Base-by-base conservation (phyloP, 2,113 vertebrate species). In the Eidolon helvum region DNA sequence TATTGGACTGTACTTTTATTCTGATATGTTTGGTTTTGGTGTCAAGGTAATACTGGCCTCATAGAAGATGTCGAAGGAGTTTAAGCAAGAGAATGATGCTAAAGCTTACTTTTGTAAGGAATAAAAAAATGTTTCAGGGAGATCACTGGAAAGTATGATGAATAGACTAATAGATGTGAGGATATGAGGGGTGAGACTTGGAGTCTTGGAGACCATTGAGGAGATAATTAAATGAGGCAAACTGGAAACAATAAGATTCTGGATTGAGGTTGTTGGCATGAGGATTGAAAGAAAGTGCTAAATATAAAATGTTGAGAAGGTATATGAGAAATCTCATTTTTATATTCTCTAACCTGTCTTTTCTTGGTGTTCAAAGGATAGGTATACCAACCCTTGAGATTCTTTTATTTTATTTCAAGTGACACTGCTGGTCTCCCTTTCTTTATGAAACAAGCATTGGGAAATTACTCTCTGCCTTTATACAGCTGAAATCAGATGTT, bases 401-500 rank as follows among this genome's bases (percentile, higher is more conserved):
- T 91, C 59, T 85, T 96, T 95, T 40, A 77, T 82, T 96, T 87
- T 84, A 63, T 91, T 92, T 94, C 59, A 95, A 82, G 48, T 87
- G 77, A 78, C 15, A 69, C 9, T 79, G 9, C 35, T 94, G 11
- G 2, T 95, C 22, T 80, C 18, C 14, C 48, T 92, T 85, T 80
- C 38, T 77, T 95, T 61, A 59, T 80, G 71, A 90, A 14, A 35
- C 63, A 69, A 92, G 48, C 18, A 33, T 48, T 82, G 57, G 55
- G 14, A 59, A 78, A 86, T 21, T 72, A 43, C 61, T 78, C 45
- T 95, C 30, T 87, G 45, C 6, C 18, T 78, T 95, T 94, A 43
- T 91, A 68, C 22, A 72, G 24, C 40, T 89, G 26, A 93, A 35
- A 88, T 53, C 8, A 82, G 19, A 33, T 75, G 12, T 91, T 94